Evolutionary conservation across 2,113 vertebrate genomes (phyloP).

Genomic region (Larimichthys polyactis): DNA sequence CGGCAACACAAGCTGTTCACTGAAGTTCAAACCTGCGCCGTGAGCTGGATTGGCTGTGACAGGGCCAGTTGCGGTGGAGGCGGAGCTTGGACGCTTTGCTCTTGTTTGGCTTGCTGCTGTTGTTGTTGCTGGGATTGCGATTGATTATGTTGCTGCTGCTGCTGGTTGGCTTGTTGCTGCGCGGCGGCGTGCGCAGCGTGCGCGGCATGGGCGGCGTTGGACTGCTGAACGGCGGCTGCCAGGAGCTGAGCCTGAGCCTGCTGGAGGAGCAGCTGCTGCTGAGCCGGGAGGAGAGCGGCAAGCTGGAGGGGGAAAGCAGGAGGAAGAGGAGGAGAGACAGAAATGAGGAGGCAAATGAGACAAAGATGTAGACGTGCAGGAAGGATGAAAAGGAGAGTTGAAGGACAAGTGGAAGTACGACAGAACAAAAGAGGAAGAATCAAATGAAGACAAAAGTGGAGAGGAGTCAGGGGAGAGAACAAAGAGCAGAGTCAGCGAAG

Average conservation of each 20-base stretch:
- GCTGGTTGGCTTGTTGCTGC: constrained; percentile 77
- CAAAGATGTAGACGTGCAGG: constrained; percentile 15
- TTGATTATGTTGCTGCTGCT: constrained; percentile 66
- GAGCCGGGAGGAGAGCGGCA: constrained; percentile 90
- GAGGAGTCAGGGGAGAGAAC: constrained; percentile 27
- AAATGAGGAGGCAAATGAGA: constrained; percentile 3
- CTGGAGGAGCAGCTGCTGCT: constrained; percentile 92
- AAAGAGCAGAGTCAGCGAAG: constrained; percentile 18
- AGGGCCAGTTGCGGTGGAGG: constrained; percentile 86
- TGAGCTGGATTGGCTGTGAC: constrained; percentile 94
- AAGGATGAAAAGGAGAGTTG: neutral
- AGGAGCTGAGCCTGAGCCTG: constrained; percentile 93
- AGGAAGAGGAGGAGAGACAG: neutral
- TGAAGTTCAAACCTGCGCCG: constrained; percentile 87
- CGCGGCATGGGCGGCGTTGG: constrained; percentile 86
- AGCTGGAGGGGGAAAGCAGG: constrained; percentile 77
- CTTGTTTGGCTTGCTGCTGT: constrained; percentile 74
- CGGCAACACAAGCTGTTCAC: no score
- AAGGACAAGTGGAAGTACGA: neutral
- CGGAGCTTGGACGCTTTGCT: constrained; percentile 79
- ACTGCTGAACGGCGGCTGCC: constrained; percentile 91
- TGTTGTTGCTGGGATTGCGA: constrained; percentile 65
- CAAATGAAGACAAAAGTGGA: neutral
- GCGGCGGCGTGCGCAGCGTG: constrained; percentile 81
- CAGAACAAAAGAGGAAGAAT: neutral